These are phyloP conservation scores for Paedocypris micromegethes DNA, from an alignment of 2,797 vertebrate species.

Conservation along the genomic window DNA sequence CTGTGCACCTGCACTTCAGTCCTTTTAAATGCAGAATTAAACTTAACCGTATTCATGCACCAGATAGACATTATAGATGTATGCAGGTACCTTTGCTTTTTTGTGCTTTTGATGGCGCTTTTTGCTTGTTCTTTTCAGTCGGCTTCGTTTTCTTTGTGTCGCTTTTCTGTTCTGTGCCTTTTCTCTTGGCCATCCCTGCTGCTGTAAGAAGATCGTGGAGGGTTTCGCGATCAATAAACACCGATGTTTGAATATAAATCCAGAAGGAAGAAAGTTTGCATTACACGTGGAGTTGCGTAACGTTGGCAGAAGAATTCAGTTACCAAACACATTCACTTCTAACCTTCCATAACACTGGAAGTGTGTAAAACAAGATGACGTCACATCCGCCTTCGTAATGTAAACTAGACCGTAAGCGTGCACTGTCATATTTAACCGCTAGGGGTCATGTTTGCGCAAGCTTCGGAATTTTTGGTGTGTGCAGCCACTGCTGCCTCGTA, in stretches of 20 bases:
- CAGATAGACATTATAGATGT: not conserved
- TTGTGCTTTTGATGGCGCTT: constrained; percentile 29
- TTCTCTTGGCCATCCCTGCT: constrained; percentile 66
- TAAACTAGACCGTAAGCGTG: too few species aligned
- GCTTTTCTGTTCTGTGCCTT: constrained; percentile 33
- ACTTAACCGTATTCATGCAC: not conserved
- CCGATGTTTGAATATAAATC: not conserved
- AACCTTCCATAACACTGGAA: constrained; percentile 58
- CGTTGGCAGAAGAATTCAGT: constrained; percentile 20
- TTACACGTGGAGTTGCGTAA: constrained; percentile 36
- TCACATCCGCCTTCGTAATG: constrained; percentile 58
- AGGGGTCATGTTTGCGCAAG: constrained; percentile 32
- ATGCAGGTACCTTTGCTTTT: constrained; percentile 55
- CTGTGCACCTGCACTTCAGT: not conserved
- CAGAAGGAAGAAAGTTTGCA: not conserved
- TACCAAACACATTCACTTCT: constrained; percentile 52
- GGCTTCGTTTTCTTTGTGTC: constrained; percentile 65
- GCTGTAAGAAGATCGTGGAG: not conserved
- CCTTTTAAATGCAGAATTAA: not conserved
- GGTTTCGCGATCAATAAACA: not conserved
- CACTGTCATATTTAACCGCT: constrained; percentile 14
- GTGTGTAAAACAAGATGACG: constrained; percentile 20
- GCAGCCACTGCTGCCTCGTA: too few species aligned
- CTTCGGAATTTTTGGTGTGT: not conserved
- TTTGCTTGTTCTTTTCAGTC: constrained; percentile 42